Conservation (phyloP, 2,888 invertebrate genomes). For the Omphaloscelis lunosa region DNA sequence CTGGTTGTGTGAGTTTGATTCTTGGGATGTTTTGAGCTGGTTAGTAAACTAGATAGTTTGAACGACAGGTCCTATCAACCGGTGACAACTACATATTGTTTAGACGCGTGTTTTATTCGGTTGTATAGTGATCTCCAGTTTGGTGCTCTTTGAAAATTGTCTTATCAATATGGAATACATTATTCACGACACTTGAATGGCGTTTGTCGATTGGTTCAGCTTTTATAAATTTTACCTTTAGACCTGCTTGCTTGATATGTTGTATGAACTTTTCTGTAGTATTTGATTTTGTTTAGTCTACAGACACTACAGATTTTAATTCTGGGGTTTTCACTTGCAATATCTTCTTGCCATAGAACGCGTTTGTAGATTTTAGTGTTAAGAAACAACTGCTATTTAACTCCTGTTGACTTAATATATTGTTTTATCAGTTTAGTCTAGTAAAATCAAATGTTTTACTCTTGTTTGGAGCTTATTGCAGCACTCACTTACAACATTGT, state of each 20-base stretch:
- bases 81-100: slow-evolving; percentile 90
- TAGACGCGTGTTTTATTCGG: slow-evolving; percentile 85
- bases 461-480: background rate
- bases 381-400: background rate
- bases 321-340: background rate
- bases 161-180: slow-evolving; percentile 79
- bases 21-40: slow-evolving; percentile 31
- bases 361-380: background rate
- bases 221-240: slow-evolving; percentile 55
- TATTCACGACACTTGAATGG: slow-evolving; percentile 73
- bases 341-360: background rate
- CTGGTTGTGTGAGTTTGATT: background rate
- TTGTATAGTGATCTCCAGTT: slow-evolving; percentile 84
- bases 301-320: background rate
- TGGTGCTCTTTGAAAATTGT: slow-evolving; percentile 80
- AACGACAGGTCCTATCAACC: slow-evolving; percentile 89
- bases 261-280: background rate
- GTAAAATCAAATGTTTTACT: background rate
- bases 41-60: slow-evolving; percentile 82
- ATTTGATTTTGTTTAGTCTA: background rate
- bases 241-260: background rate
- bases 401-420: background rate
- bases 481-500: no score
- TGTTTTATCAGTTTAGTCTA: background rate
- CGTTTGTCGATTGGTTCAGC: slow-evolving; percentile 63